Base-by-base conservation (phyloP, 23 tunicate species). In the Ascidia mentula region DNA sequence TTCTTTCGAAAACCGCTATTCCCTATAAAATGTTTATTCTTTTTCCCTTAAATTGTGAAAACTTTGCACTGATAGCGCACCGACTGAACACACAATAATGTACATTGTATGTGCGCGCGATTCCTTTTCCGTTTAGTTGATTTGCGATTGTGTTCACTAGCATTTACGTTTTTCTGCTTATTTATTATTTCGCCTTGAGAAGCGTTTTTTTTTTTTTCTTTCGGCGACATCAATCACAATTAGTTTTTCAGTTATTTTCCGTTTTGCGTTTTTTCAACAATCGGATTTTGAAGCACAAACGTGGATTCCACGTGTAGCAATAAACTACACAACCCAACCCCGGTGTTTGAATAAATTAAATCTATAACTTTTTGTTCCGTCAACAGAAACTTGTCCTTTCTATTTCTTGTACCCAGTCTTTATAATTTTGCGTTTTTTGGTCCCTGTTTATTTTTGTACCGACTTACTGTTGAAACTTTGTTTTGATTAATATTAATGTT, bases 121-220 rank as follows among this genome's bases (percentile, higher is more conserved):
- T 53, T 53, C 24, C 24, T 42, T 53, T 53, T 53, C 65, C 65
- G 1, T 53, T 53, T 9, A 28, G 65, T n/a, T 53, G 65, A 53
- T 53, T 20, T 42, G 28, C 65, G 13, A 53, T 53, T 53, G 7
- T 53, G 65, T 28, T 3, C 13, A 6, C 65, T 3, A 53, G 7
- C 13, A 1, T 53, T 53, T 53, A 15, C 53, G 12, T 53, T 53
- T 53, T 53, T 53, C 65, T 53, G 65, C 24, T 53, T 53, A 53
- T 53, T 53, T 53, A 53, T 53, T 53, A n/a, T n/a, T 42, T 53
- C 65, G 65, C 65, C 65, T 53, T 53, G 53, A 42, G n/a, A n/a
- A n/a, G 53, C 53, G 53, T 15, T 9, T 42, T 26, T 28, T 5
- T 53, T 53, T 9, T 9, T 28, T 28, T 53, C 22, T 53, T 53